Conservation (phyloP, 1,140 invertebrate species). For the Panagrolaimus sp. region DNA sequence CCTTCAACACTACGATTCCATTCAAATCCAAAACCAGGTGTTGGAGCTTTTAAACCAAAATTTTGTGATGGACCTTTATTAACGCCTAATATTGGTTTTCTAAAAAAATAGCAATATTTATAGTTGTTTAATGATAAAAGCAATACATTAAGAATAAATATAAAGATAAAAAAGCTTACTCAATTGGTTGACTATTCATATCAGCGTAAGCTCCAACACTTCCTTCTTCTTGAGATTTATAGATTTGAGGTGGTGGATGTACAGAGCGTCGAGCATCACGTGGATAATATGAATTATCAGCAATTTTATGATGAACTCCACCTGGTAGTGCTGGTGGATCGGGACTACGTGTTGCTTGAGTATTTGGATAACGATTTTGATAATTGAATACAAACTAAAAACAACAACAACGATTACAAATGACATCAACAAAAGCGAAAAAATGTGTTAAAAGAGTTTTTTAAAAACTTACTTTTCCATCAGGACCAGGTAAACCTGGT, state of each 20-base stretch:
- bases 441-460: neutral
- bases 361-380: constrained; percentile 35
- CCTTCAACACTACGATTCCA: constrained; percentile 24
- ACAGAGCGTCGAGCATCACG: constrained; percentile 32
- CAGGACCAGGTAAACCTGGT: constrained; percentile 17
- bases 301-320: constrained; percentile 32
- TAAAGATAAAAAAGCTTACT: constrained; percentile 7
- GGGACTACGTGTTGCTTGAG: constrained; percentile 25
- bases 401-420: neutral
- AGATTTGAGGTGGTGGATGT: constrained; percentile 24
- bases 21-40: constrained; percentile 36
- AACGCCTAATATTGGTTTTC: neutral
- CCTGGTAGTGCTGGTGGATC: constrained; percentile 28
- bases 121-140: too few relatives aligned
- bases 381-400: constrained; percentile 18
- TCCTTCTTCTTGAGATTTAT: constrained; percentile 20
- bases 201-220: neutral
- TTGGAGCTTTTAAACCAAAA: constrained; percentile 31
- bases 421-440: neutral
- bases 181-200: neutral
- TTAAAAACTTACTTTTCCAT: constrained; percentile 18
- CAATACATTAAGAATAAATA: neutral
- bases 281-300: constrained; percentile 31
- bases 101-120: too few relatives aligned
- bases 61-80: constrained; percentile 33